A percentile compares a stretch with the other conserved stretches of the same genome.
phyloP scores from a whole-genome alignment of 1,140 invertebrate species.

The Anoplophora glabripennis region DNA sequence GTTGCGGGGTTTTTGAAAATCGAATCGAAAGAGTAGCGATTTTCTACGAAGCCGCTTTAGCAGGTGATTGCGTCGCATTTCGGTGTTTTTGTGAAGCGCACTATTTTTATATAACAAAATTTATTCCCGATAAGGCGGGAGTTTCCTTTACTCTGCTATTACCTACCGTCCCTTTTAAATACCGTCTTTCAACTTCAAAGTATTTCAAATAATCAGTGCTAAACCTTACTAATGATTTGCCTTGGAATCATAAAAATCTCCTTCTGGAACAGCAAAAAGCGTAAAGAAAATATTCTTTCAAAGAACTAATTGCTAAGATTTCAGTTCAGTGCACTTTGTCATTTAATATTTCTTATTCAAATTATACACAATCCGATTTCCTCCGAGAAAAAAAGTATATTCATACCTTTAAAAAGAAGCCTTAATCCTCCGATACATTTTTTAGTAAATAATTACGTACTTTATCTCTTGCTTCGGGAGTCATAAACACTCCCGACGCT shows the following conservation, averaged over 20 bases:
- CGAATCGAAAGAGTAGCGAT: no score
- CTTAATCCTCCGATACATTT: conserved; percentile 40
- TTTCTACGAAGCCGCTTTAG: no score
- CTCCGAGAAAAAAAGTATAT: conserved; percentile 35
- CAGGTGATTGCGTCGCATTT: no score
- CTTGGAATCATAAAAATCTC: conserved; percentile 38
- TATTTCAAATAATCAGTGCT: conserved; percentile 44
- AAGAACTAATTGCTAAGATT: conserved; percentile 47
- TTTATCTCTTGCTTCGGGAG: conserved; percentile 8
- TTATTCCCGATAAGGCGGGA: no score
- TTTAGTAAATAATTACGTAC: conserved; percentile 18
- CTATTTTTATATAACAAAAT: no score
- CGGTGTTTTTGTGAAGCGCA: no score
- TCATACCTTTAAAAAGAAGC: conserved; percentile 38
- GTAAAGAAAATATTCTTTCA: conserved; percentile 39
- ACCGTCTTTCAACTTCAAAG: conserved; percentile 43
- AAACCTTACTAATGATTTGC: conserved; percentile 47
- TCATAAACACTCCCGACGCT: conserved; percentile 5
- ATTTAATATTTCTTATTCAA: conserved; percentile 38
- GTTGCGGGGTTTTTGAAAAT: no score
- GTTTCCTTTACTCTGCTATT: no score
- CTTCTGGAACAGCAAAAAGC: conserved; percentile 31
- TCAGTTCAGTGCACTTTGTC: conserved; percentile 43
- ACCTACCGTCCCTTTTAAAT: conserved; percentile 7
- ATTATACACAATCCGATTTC: conserved; percentile 45